Evolutionary conservation across 2,888 invertebrate species (phyloP), one percentile per base, ranked within the genome.

Genomic region (Apotomis betuletana): DNA sequence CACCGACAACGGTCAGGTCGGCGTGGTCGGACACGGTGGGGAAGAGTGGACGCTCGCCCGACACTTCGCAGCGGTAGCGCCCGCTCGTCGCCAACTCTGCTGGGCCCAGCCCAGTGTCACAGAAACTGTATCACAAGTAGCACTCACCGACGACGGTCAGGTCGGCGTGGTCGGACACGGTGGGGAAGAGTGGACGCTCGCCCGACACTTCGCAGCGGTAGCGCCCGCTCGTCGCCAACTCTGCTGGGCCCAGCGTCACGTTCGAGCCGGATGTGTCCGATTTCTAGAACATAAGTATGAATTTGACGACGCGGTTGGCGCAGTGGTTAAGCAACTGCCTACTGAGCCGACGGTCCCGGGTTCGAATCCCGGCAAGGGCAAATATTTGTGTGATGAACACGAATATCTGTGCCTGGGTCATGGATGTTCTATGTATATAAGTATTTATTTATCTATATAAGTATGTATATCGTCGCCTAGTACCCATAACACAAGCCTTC

Each of bases 201-300:
- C 95, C 96, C 67, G 96, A 96, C 74, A 96, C 96, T 85, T 96
- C 96, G 84, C 96, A 96, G 77, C 95, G 94, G 86, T 96, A 96
- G 68, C 95, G 92, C 59, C 96, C 96, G 67, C 94, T 94, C 72
- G 95, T 95, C 81, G 94, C 92, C 75, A 95, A 87, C 77, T 94
- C 94, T 76, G 96, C 95, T 15, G 94, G 93, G 70, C 94, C 91
- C 80, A 96, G 88, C 70, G 94, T 91, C 70, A 96, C 92, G 54
- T 93, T 90, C 61, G 92, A 94, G 74, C 95, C 95, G 59, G 94
- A 92, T 0, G 94, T 90, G 80, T 94, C 94, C 67, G 91, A 92
- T 72, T 94, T 80, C 95, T 95, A 85, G 60, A 52, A 60, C 59
- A 64, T 57, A 67, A 27, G 27, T 27, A 27, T 27, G 27, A n/a